phyloP scores from a whole-genome alignment of 2,113 vertebrate species.

The Hippocampus guttulatus region DNA sequence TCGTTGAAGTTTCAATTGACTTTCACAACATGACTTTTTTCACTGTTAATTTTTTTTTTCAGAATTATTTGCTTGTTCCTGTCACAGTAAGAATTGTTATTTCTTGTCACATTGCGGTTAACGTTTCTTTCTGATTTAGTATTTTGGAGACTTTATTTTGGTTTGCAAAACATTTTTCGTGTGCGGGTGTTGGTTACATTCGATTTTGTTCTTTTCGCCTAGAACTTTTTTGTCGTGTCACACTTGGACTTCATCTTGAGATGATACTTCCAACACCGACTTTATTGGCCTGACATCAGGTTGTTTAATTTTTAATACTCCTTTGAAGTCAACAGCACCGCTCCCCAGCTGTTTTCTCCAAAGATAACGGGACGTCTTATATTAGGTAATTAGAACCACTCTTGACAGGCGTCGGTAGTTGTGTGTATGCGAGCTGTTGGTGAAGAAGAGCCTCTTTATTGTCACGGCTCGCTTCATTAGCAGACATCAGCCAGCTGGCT shows the following conservation, averaged over 20 bases:
- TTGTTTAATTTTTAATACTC: background rate
- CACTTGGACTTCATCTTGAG: background rate
- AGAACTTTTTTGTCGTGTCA: too few relatives aligned
- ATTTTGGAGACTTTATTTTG: too few relatives aligned
- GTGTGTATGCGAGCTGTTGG: conserved; percentile 28
- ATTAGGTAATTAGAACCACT: conserved; percentile 19
- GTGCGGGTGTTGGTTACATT: too few relatives aligned
- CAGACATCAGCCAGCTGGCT: conserved; percentile 72
- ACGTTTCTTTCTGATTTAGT: too few relatives aligned
- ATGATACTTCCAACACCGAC: background rate
- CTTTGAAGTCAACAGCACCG: background rate
- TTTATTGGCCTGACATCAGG: background rate
- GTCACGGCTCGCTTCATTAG: conserved; percentile 68
- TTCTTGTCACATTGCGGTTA: too few relatives aligned
- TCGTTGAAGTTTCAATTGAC: too few relatives aligned
- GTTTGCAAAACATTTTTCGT: too few relatives aligned
- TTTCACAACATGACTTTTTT: too few relatives aligned
- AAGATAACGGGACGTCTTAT: background rate
- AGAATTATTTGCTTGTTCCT: too few relatives aligned
- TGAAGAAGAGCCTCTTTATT: conserved; percentile 50
- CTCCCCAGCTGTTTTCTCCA: background rate
- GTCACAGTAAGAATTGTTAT: too few relatives aligned
- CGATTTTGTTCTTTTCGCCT: too few relatives aligned
- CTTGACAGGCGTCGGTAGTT: conserved; percentile 37
- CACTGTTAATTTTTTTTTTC: too few relatives aligned